These are phyloP conservation scores for Solen grandis DNA, from an alignment of 1,140 invertebrate genomes.

Conservation along the genomic window DNA sequence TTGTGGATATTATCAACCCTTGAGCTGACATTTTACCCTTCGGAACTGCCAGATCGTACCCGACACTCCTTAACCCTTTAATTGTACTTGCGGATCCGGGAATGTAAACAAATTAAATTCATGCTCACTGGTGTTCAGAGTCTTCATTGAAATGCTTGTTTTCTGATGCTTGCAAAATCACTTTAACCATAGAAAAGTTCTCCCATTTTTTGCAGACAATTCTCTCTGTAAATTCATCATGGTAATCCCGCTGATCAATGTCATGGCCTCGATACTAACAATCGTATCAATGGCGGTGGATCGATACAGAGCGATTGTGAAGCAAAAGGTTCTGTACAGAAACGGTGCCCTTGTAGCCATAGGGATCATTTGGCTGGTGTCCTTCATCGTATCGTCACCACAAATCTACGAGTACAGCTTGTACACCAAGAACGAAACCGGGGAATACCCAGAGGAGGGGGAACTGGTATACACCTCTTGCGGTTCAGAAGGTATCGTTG, in stretches of 20 bases:
- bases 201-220: conserved; percentile 27
- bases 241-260: conserved; percentile 30
- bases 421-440: neutral
- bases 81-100: too few species aligned
- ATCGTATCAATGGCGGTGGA: conserved; percentile 48
- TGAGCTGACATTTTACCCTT: too few species aligned
- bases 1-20: too few species aligned
- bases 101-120: too few species aligned
- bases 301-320: conserved; percentile 31
- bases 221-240: conserved; percentile 33
- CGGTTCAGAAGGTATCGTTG: conserved; percentile 42
- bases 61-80: too few species aligned
- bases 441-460: neutral
- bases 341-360: neutral
- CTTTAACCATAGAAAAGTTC: too few species aligned
- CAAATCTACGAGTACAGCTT: conserved; percentile 48
- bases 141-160: too few species aligned
- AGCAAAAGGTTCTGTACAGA: neutral
- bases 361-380: conserved; percentile 12
- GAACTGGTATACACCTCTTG: conserved; percentile 27
- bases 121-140: too few species aligned
- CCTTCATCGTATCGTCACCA: conserved; percentile 18
- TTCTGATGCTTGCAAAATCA: too few species aligned
- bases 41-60: too few species aligned
- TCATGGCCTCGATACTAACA: conserved; percentile 26